Conservation (phyloP, 2,888 invertebrate species). For the Luperina nickerlii region DNA sequence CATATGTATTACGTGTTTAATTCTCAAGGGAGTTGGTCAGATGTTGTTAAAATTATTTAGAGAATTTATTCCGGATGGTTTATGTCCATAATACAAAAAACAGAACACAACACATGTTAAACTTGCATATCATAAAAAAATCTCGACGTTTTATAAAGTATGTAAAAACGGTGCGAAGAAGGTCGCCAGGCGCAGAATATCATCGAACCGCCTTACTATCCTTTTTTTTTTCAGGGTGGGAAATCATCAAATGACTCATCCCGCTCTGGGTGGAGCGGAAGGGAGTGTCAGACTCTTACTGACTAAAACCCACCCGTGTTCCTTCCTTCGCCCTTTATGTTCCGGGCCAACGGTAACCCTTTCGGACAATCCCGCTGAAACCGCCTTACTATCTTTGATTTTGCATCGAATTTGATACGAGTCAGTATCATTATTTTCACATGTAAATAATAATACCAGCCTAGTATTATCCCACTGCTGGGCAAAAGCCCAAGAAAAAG, state of each 20-base stretch:
- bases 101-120: too few species aligned
- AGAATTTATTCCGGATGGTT: not conserved
- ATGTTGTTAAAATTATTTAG: not conserved
- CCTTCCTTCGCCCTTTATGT: too few species aligned
- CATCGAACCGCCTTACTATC: not conserved
- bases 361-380: too few species aligned
- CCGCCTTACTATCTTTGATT: not conserved
- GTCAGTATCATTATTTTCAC: not conserved
- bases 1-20: too few species aligned
- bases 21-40: too few species aligned
- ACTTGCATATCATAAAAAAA: not conserved
- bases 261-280: too few species aligned
- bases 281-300: too few species aligned
- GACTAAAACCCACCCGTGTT: too few species aligned
- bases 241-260: too few species aligned
- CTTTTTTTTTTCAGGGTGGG: too few species aligned
- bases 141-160: not conserved
- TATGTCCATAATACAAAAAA: too few species aligned
- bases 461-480: not conserved
- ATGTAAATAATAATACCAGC: not conserved
- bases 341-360: too few species aligned
- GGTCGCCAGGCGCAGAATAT: not conserved
- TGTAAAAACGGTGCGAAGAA: not conserved
- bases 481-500: not conserved
- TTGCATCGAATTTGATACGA: not conserved